Conservation (phyloP, 1,140 invertebrate species). For the Lepidurus arcticus region DNA sequence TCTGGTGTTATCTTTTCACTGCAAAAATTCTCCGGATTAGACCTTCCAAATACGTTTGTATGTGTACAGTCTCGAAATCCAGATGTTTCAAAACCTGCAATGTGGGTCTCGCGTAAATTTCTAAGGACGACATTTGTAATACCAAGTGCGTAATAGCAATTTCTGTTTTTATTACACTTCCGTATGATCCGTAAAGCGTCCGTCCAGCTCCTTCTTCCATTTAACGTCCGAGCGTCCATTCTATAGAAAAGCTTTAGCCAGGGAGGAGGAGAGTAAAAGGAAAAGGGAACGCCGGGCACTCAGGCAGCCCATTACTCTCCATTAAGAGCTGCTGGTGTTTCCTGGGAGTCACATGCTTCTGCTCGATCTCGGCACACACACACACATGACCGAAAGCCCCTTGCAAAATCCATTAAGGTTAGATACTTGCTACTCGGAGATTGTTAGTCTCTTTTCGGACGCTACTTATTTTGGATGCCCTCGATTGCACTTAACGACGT, state of each 20-base stretch:
- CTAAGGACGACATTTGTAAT: neutral
- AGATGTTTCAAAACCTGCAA: neutral
- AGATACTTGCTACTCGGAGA: neutral
- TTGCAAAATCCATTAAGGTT: neutral
- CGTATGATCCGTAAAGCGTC: neutral
- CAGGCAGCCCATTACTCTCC: conserved; percentile 13
- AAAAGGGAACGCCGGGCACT: conserved; percentile 6
- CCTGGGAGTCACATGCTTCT: conserved; percentile 1
- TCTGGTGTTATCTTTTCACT: too few species aligned
- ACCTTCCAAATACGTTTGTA: too few species aligned
- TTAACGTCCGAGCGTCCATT: conserved; percentile 10
- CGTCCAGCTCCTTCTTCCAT: neutral
- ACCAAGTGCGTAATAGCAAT: neutral
- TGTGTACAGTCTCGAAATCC: too few species aligned
- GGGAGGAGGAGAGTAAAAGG: conserved; percentile 2
- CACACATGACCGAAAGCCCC: neutral
- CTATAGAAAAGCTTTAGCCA: neutral
- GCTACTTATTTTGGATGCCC: neutral
- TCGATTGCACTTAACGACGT: conserved; percentile 5
- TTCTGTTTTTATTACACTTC: neutral
- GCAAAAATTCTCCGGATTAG: too few species aligned
- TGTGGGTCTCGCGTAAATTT: neutral
- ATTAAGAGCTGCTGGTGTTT: conserved; percentile 21
- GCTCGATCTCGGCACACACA: neutral
- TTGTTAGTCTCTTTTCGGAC: neutral